Conservation (phyloP, 2,113 vertebrate species). For the Oncorhynchus keta region DNA sequence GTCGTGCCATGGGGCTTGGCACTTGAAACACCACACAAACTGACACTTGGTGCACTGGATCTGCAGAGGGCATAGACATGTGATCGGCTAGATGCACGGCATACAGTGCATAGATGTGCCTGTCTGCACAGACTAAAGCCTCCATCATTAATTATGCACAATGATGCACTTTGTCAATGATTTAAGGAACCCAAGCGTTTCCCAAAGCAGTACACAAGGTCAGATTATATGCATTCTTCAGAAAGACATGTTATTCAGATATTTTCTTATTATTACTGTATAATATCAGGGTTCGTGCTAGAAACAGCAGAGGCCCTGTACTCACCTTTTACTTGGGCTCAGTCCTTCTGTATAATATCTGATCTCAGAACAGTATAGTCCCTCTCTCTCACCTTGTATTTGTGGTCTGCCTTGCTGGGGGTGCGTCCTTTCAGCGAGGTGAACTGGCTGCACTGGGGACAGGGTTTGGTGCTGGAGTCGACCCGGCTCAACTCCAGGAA, state of each 20-base stretch:
- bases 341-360: too few species aligned
- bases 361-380: too few species aligned
- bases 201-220: too few species aligned
- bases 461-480: conserved; percentile 95
- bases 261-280: too few species aligned
- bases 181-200: too few species aligned
- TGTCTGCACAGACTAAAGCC: not conserved
- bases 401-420: conserved; percentile 85
- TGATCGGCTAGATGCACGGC: not conserved
- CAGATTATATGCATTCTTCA: too few species aligned
- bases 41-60: conserved; percentile 93
- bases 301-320: too few species aligned
- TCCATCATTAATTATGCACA: not conserved
- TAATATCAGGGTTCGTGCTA: too few species aligned
- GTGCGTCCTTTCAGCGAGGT: conserved; percentile 86
- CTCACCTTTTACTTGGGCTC: too few species aligned
- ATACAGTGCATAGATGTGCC: not conserved
- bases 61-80: conserved; percentile 61
- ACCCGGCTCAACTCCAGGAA: conserved; percentile 93
- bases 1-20: conserved; percentile 97
- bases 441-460: conserved; percentile 95
- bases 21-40: conserved; percentile 99
- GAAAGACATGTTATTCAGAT: too few species aligned
- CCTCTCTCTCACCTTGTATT: conserved; percentile 86
- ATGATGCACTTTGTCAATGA: too few species aligned